A percentile compares a stretch with the other conserved stretches of the same genome.
Conservation (phyloP, 1,140 invertebrate genomes). For the Hycleus phaleratus region DNA sequence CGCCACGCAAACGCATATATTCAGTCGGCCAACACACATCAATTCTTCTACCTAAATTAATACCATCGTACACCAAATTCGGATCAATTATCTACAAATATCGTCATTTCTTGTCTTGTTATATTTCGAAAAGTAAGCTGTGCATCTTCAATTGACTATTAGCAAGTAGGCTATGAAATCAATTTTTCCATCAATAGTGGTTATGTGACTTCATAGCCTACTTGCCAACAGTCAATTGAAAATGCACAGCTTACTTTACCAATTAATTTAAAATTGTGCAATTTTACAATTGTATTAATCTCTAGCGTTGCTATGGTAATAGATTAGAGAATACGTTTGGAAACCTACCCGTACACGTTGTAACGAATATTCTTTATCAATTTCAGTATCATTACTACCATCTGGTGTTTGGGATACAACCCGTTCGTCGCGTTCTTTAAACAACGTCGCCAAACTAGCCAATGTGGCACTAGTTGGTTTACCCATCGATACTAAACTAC, state of each 20-base stretch:
- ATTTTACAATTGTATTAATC: no score
- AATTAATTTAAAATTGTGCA: no score
- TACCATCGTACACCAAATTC: conserved; percentile 77
- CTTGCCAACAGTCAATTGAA: no score
- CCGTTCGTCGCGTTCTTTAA: conserved; percentile 44
- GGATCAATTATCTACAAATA: conserved; percentile 59
- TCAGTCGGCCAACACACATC: conserved; percentile 90
- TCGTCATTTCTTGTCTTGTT: background rate
- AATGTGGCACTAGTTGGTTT: conserved; percentile 70
- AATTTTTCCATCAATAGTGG: no score
- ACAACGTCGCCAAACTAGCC: conserved; percentile 68
- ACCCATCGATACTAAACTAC: conserved; percentile 68
- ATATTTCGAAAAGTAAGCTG: no score
- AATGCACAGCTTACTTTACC: no score
- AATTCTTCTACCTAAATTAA: conserved; percentile 80
- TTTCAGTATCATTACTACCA: conserved; percentile 13
- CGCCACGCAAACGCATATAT: conserved; percentile 74
- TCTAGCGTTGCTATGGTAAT: no score
- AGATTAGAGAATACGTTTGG: background rate
- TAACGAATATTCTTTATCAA: conserved; percentile 48
- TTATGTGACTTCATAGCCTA: no score
- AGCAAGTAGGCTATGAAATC: no score
- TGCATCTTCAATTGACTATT: no score
- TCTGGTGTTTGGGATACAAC: conserved; percentile 32
- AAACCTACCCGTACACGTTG: conserved; percentile 52